Conservation (phyloP, 2,797 vertebrate genomes). For the Coregonus ussuriensis region DNA sequence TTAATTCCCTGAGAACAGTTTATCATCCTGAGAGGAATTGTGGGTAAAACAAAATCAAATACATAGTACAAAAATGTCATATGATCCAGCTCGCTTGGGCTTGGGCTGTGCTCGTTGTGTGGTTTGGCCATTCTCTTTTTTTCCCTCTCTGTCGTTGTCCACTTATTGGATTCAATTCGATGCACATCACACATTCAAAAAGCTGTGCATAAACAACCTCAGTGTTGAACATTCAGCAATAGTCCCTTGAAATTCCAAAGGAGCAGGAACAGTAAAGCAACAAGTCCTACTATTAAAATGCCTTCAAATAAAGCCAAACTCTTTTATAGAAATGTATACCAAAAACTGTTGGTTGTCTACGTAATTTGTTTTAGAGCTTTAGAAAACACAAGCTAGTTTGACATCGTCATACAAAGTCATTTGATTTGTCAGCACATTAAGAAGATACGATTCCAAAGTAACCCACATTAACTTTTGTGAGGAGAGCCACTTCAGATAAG, state of each 20-base stretch:
- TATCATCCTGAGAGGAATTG: slow-evolving; percentile 95
- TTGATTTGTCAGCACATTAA: slow-evolving; percentile 94
- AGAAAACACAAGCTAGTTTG: slow-evolving; percentile 52
- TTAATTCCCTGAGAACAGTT: slow-evolving; percentile 99
- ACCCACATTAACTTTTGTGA: slow-evolving; percentile 62
- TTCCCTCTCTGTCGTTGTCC: slow-evolving; percentile 56
- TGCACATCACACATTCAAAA: slow-evolving; percentile 66
- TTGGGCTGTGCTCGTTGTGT: slow-evolving; percentile 81
- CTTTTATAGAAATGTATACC: slow-evolving; percentile 49
- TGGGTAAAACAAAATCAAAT: slow-evolving; percentile 79
- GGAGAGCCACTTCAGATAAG: slow-evolving; percentile 82
- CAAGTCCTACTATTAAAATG: slow-evolving; percentile 53
- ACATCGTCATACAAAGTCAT: slow-evolving; percentile 80
- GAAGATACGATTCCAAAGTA: slow-evolving; percentile 78
- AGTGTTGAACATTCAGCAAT: slow-evolving; percentile 58
- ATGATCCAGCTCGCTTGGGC: slow-evolving; percentile 49
- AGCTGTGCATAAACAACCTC: slow-evolving; percentile 60
- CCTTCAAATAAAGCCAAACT: slow-evolving; percentile 65
- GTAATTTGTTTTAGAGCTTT: slow-evolving; percentile 43
- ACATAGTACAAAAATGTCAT: slow-evolving; percentile 72
- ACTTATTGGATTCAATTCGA: slow-evolving; percentile 61
- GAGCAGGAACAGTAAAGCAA: slow-evolving; percentile 48
- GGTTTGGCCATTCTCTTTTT: slow-evolving; percentile 68
- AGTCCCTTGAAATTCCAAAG: slow-evolving; percentile 48
- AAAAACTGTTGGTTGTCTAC: slow-evolving; percentile 61